Percentiles rank a stretch among this genome's conserved stretches.
Evolutionary conservation across 2,888 invertebrate genomes (phyloP).

Genomic region (Glyphotaelius pellucidus): DNA sequence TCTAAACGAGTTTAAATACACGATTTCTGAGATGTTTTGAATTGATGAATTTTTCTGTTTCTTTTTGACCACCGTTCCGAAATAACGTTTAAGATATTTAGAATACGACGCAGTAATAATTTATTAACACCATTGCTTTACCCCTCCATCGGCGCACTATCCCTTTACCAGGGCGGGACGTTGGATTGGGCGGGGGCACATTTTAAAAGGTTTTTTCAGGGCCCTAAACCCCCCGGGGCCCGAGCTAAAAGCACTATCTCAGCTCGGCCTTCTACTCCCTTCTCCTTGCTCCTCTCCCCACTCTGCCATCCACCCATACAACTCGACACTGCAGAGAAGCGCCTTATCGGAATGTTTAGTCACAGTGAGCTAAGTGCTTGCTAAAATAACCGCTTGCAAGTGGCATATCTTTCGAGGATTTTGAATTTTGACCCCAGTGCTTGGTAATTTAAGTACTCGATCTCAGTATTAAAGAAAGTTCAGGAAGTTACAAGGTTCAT

Average conservation of each 20-base stretch:
- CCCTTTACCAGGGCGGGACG: slow-evolving; percentile 53
- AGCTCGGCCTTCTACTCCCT: slow-evolving; percentile 78
- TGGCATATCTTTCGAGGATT: background rate
- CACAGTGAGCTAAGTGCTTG: slow-evolving; percentile 31
- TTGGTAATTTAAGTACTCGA: too few relatives aligned
- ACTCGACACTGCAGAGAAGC: slow-evolving; percentile 45
- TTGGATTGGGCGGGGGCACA: slow-evolving; percentile 55
- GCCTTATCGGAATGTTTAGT: slow-evolving; percentile 56
- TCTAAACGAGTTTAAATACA: too few relatives aligned
- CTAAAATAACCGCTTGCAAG: slow-evolving; percentile 20
- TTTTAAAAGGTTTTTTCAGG: slow-evolving; percentile 64
- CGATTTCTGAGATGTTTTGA: too few relatives aligned
- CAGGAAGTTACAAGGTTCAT: background rate
- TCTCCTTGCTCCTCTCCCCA: background rate
- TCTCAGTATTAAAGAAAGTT: background rate
- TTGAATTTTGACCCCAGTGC: slow-evolving; percentile 20
- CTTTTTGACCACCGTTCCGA: background rate
- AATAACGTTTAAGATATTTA: too few relatives aligned
- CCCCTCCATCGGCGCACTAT: slow-evolving; percentile 8
- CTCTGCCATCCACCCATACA: slow-evolving; percentile 71
- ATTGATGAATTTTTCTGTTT: too few relatives aligned
- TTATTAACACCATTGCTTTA: background rate
- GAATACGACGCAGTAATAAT: background rate
- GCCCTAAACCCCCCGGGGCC: slow-evolving; percentile 73
- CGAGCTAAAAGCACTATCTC: slow-evolving; percentile 80